Base-by-base conservation (phyloP, 2,113 vertebrate genomes). In the Telmatochromis bifrenatus region DNA sequence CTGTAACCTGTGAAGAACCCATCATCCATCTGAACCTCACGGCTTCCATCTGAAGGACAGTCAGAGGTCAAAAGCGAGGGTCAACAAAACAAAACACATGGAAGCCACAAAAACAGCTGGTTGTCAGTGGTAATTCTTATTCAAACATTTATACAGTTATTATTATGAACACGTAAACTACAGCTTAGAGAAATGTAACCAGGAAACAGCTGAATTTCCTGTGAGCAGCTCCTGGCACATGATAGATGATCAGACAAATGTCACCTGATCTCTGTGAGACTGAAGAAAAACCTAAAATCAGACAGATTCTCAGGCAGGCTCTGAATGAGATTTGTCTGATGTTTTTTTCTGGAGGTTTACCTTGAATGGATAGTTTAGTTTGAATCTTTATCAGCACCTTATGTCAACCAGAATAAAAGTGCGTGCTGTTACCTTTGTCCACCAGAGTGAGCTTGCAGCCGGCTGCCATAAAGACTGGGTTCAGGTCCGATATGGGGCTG, bases 401-500 rank as follows among this genome's bases (percentile, higher is more conserved):
- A 49, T 19, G 9, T 75, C 70, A 75, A 12, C 23, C 70, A 73
- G 39, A 47, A 47, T 73, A 47, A 12, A 75, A 28, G 42, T 49
- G 42, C 31, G 70, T 77, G 42, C 15, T 55, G 88, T 94, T 85
- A 99, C 99, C 97, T 91, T 92, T 96, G 91, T 98, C 98, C 86
- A 96, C n/a, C 31, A 99, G 92, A 10, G 96, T 97, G 83, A 99
- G 92, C 85, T 95, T 98, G 90, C 97, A 96, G 80, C 96, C 92
- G 0, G 97, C 96, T 11, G 97, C 98, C 98, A 99, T 98, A 81
- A 99, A 97, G 15, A 99, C 97, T 1, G 99, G 98, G 93, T 99
- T 99, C 88, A 99, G 97, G 93, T 99, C 99, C 15, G 99, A 99
- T 88, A 99, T 99, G 37, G 98, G 99, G 81, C 98, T 99, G n/a